phyloP scores from a whole-genome alignment of 2,113 vertebrate species.

The Phoenicopterus ruber region DNA sequence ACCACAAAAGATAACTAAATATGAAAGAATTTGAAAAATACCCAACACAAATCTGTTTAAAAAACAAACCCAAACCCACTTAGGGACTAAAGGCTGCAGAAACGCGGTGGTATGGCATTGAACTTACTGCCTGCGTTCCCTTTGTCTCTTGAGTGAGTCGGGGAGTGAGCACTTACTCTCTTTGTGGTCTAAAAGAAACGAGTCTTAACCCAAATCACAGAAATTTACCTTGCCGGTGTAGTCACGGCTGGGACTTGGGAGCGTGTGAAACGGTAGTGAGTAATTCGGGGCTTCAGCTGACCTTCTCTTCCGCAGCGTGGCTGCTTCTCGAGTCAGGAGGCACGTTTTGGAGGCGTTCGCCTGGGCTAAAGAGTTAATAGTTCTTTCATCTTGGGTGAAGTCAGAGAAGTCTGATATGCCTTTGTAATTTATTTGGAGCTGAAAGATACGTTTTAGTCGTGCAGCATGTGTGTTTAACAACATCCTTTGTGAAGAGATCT shows the following conservation, averaged over 20 bases:
- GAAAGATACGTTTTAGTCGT: not conserved
- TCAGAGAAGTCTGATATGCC: not conserved
- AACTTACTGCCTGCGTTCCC: not conserved
- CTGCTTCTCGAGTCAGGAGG: not conserved
- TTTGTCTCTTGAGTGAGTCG: not conserved
- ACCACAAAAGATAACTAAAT: not conserved
- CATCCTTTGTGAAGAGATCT: not conserved
- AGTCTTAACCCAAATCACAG: not conserved
- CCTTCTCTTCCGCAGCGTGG: not conserved
- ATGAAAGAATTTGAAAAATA: not conserved
- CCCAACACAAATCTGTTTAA: not conserved
- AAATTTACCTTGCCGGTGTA: not conserved
- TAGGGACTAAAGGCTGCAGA: not conserved
- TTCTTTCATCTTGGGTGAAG: not conserved
- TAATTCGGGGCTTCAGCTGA: not conserved
- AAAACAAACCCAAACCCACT: not conserved
- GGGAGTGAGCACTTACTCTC: not conserved
- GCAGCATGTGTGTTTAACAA: not conserved
- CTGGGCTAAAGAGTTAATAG: not conserved
- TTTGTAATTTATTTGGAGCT: slow-evolving; percentile 3
- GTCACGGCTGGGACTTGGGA: not conserved
- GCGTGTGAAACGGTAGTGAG: not conserved
- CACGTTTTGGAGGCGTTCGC: slow-evolving; percentile 1
- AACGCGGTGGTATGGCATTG: not conserved
- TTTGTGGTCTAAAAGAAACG: not conserved